phyloP scores from a whole-genome alignment of 2,113 vertebrate genomes.

The Parus major region DNA sequence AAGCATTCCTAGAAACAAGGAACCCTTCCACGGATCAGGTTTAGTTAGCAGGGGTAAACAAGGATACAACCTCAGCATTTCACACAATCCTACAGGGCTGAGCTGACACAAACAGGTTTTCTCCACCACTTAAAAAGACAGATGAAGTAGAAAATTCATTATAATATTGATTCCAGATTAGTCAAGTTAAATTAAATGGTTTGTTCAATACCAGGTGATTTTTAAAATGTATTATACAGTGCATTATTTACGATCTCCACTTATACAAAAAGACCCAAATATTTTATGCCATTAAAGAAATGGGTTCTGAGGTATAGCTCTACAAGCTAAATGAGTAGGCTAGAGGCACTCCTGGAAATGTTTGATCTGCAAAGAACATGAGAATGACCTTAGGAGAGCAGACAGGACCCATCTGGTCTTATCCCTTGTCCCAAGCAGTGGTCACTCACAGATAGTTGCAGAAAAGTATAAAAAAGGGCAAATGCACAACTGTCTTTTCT shows the following conservation, averaged over 20 bases:
- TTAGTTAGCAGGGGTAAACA: not conserved
- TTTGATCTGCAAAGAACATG: not conserved
- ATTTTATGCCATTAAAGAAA: not conserved
- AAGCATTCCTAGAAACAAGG: not conserved
- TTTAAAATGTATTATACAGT: not conserved
- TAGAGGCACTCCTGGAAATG: not conserved
- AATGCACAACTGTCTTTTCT: not conserved
- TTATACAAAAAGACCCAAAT: not conserved
- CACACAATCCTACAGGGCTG: not conserved
- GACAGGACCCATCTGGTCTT: not conserved
- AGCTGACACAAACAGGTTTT: not conserved
- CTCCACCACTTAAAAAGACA: not conserved
- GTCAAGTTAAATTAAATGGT: not conserved
- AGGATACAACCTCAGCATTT: not conserved
- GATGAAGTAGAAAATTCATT: slow-evolving; percentile 28
- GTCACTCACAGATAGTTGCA: not conserved
- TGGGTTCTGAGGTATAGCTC: not conserved
- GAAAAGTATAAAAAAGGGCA: not conserved
- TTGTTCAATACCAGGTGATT: slow-evolving; percentile 14
- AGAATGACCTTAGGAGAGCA: not conserved
- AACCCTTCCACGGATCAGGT: not conserved
- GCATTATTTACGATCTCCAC: not conserved
- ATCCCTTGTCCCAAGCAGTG: not conserved
- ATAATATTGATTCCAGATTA: slow-evolving; percentile 15
- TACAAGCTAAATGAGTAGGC: not conserved